Evolutionary conservation across 1,140 invertebrate species (phyloP), one percentile per base, ranked within the genome.

Genomic region (Drosophila elegans): DNA sequence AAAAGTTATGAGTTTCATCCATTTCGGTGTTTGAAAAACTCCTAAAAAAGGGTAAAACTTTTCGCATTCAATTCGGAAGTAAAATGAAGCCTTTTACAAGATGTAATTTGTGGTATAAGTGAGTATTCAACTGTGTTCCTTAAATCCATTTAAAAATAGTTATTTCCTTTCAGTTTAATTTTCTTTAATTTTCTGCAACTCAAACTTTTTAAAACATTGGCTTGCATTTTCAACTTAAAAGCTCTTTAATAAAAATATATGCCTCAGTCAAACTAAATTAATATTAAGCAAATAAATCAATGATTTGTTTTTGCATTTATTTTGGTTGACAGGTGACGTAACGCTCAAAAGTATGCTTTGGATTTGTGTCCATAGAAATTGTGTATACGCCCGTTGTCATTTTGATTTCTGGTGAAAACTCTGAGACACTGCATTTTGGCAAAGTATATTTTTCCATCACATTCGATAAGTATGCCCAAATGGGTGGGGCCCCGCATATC

Each of bases 321-420:
- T 21, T 9, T 32, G 7, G 39, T 13, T 66, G 29, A 12, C 36
- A 36, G 25, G 11, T 48, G 36, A 51, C 12, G 5, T 10, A 29
- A 13, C 46, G 39, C 69, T 59, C 6, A 29, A 45, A 73, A 73
- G 69, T 71, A 73, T 73, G 69, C 69, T 73, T 45, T 13, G 21
- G 21, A 48, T 52, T 25, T 25, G 53, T 51, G 11, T 1, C 32
- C 38, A 32, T 44, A 46, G n/a, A 74, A 44, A 72, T 61, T 61
- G 55, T 39, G 66, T 39, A 72, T 74, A 61, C 71, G 49, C 63
- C 69, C 45, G 1, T 7, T 69, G 61, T 27, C 36, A 46, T 16
- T 52, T 29, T 12, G 29, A 10, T 64, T 21, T 29, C 45, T 21
- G 11, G 29, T 9, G 21, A 11, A 32, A 45, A 51, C 11, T 66